phyloP scores from a whole-genome alignment of 2,113 vertebrate species.

The Leptobrachium ailaonicum region DNA sequence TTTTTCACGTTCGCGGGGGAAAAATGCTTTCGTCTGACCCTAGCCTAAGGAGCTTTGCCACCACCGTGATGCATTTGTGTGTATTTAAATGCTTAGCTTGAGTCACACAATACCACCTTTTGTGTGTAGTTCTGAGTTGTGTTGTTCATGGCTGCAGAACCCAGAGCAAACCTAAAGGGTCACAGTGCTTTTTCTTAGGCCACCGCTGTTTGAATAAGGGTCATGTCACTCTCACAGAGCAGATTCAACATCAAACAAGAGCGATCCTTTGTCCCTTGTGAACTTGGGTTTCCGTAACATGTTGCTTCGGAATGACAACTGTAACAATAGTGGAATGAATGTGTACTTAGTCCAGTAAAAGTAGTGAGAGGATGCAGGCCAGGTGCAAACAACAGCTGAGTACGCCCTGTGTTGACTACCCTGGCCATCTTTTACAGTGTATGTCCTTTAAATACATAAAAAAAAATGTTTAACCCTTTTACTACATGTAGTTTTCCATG shows the following conservation, averaged over 20 bases:
- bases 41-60: too few relatives aligned
- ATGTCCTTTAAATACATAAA: too few relatives aligned
- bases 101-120: too few relatives aligned
- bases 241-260: background rate
- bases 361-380: background rate
- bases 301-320: conserved; percentile 19
- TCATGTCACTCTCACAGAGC: background rate
- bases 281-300: background rate
- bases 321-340: conserved; percentile 4
- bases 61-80: too few relatives aligned
- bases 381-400: conserved; percentile 38
- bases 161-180: background rate
- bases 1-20: too few relatives aligned
- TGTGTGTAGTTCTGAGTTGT: too few relatives aligned
- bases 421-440: too few relatives aligned
- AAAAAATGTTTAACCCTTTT: too few relatives aligned
- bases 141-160: too few relatives aligned
- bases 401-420: background rate
- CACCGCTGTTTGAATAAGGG: background rate
- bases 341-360: background rate
- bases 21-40: too few relatives aligned
- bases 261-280: background rate
- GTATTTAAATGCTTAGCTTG: too few relatives aligned
- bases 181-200: background rate
- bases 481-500: too few relatives aligned